These are phyloP conservation scores for Galagoides demidoff DNA, from an alignment of 2,797 vertebrate genomes.

Conservation along the genomic window DNA sequence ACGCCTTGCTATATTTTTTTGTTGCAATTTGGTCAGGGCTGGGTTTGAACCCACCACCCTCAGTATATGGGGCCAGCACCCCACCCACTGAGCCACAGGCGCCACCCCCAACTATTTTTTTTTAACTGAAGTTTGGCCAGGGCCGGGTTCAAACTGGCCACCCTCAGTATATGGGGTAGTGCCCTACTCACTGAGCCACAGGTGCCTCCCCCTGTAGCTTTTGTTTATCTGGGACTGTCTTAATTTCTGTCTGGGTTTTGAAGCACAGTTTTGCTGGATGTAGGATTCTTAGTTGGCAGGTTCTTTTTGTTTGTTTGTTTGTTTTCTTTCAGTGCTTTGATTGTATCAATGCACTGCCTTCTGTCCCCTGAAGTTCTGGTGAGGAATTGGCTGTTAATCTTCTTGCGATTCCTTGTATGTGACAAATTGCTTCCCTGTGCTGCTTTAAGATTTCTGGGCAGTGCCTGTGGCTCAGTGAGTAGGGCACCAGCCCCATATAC, in stretches of 20 bases:
- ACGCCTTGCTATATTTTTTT: too few relatives aligned
- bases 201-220: not conserved
- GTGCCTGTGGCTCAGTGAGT: too few relatives aligned
- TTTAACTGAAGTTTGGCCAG: too few relatives aligned
- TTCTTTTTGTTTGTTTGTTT: not conserved
- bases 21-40: too few relatives aligned
- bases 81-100: too few relatives aligned
- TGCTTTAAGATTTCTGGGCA: not conserved
- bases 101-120: too few relatives aligned
- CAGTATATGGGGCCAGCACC: too few relatives aligned
- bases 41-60: too few relatives aligned
- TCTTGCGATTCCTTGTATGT: not conserved
- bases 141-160: too few relatives aligned
- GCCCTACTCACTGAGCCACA: too few relatives aligned
- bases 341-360: not conserved
- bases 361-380: not conserved
- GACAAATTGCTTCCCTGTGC: not conserved
- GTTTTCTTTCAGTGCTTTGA: not conserved
- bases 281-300: not conserved
- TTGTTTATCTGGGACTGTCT: not conserved
- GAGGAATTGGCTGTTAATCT: not conserved
- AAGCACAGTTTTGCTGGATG: not conserved
- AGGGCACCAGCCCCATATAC: too few relatives aligned
- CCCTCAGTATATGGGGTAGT: too few relatives aligned
- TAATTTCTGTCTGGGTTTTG: not conserved